phyloP scores from a whole-genome alignment of 2,113 vertebrate genomes.

The Mesocricetus auratus region DNA sequence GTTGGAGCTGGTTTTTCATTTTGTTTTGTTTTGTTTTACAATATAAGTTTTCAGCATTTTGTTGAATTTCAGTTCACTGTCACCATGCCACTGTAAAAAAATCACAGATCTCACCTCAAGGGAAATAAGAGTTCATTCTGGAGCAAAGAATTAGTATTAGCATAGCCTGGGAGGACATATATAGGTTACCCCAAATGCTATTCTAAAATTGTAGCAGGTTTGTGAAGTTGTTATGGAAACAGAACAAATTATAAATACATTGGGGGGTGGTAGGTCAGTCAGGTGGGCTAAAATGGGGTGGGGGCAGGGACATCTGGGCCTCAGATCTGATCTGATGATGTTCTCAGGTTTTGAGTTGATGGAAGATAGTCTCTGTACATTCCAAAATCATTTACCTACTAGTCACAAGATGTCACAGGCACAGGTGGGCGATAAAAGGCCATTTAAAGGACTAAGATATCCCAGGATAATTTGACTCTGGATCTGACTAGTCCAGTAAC shows the following conservation, averaged over 20 bases:
- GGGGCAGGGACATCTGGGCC: neutral
- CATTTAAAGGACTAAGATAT: neutral
- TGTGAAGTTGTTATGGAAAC: neutral
- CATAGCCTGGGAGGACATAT: neutral
- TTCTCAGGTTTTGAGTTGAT: neutral
- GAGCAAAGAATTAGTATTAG: neutral
- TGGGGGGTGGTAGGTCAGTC: neutral
- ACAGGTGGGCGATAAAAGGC: no score
- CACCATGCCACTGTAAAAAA: neutral
- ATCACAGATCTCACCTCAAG: neutral
- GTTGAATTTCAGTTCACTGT: neutral
- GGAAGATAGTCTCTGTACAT: neutral
- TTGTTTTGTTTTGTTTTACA: neutral
- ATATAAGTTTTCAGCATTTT: neutral
- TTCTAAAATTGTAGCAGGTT: neutral
- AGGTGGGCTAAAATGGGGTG: neutral
- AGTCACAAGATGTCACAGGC: neutral
- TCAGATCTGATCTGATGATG: neutral
- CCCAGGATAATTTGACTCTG: neutral
- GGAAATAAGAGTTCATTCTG: neutral
- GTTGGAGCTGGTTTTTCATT: neutral
- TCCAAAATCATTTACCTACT: neutral
- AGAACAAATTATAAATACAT: neutral
- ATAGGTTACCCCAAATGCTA: neutral
- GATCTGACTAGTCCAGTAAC: no score